Conservation (phyloP, 2,113 vertebrate species). For the Pterophyllum scalare region DNA sequence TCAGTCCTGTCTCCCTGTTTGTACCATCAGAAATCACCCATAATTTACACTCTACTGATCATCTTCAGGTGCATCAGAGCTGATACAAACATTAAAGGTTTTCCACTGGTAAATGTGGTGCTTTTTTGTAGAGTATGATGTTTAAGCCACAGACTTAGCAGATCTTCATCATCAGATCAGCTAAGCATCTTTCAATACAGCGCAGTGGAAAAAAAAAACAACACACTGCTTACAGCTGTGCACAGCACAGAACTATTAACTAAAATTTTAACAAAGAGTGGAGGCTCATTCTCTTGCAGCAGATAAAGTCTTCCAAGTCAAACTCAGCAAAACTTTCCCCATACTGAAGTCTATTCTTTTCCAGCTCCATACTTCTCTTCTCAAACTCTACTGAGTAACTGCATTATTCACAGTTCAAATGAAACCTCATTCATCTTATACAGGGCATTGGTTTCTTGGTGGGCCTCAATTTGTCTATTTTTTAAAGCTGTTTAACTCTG, state of each 20-base stretch:
- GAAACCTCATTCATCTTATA: neutral
- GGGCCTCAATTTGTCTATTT: neutral
- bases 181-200: neutral
- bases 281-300: neutral
- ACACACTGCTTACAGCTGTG: neutral
- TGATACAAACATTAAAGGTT: neutral
- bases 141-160: neutral
- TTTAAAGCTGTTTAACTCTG: neutral
- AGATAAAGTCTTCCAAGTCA: neutral
- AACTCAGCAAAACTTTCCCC: neutral
- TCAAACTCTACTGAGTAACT: too few species aligned
- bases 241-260: neutral
- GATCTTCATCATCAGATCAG: neutral
- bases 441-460: neutral
- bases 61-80: neutral
- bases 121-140: neutral
- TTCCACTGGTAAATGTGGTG: neutral
- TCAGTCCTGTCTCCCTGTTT: neutral
- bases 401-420: neutral
- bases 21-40: neutral
- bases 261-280: neutral
- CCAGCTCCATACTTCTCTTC: too few species aligned
- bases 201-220: neutral
- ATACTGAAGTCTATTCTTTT: too few species aligned
- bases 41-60: neutral